phyloP scores from a whole-genome alignment of 2,888 invertebrate genomes.

The Andrena dorsata region DNA sequence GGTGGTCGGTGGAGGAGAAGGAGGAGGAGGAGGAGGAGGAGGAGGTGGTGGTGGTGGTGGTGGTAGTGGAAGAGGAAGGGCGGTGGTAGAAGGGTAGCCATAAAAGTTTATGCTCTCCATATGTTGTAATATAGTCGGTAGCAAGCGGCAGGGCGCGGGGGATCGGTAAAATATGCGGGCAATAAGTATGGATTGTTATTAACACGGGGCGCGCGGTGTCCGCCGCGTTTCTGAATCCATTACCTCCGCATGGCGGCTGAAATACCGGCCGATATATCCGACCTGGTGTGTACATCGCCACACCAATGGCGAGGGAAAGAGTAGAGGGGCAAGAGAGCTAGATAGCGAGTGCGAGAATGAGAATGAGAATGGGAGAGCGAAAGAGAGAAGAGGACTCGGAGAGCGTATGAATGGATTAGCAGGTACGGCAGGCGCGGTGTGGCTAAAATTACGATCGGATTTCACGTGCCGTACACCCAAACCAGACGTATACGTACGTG shows the following conservation, averaged over 20 bases:
- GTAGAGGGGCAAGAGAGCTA: conserved; percentile 52
- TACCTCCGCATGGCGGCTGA: conserved; percentile 85
- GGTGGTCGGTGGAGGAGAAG: conserved; percentile 64
- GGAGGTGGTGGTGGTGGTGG: conserved; percentile 66
- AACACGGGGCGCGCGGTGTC: conserved; percentile 85
- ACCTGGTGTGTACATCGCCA: conserved; percentile 82
- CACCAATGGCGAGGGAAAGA: conserved; percentile 71
- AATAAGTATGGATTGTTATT: conserved; percentile 86
- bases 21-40: conserved; percentile 68
- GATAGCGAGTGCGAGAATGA: conserved; percentile 61
- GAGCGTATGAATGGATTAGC: conserved; percentile 84
- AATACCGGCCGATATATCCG: conserved; percentile 85
- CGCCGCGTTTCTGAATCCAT: conserved; percentile 85
- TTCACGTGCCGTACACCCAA: conserved; percentile 75
- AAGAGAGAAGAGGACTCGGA: conserved; percentile 65
- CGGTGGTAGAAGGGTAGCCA: conserved; percentile 83
- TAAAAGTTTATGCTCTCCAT: conserved; percentile 85
- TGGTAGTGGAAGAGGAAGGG: conserved; percentile 70
- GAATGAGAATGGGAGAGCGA: conserved; percentile 54
- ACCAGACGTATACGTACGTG: conserved; percentile 61
- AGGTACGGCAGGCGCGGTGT: conserved; percentile 79
- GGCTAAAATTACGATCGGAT: conserved; percentile 84
- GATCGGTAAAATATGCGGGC: conserved; percentile 85
- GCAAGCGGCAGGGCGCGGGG: conserved; percentile 81
- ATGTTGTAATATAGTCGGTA: conserved; percentile 85